Evolutionary conservation across 2,888 invertebrate genomes (phyloP).

Genomic region (Xestia rhomboidea): DNA sequence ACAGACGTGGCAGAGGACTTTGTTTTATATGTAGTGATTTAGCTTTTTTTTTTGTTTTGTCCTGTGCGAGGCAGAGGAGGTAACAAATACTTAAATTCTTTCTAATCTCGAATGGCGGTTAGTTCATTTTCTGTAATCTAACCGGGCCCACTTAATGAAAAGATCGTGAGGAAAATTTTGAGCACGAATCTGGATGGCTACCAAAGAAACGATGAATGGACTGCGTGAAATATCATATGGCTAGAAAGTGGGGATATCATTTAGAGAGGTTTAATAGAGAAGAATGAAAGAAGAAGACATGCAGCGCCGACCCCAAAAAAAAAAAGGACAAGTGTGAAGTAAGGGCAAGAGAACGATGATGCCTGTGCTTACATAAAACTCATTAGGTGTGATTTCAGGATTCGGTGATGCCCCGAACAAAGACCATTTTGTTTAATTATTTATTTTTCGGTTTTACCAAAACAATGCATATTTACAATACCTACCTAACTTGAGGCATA

Average conservation of each 20-base stretch:
- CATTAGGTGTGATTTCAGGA: not conserved
- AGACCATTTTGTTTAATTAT: not conserved
- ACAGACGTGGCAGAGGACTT: too few species aligned
- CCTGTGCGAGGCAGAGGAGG: too few species aligned
- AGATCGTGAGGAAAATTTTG: not conserved
- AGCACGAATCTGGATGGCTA: not conserved
- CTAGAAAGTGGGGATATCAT: not conserved
- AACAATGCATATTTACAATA: slow-evolving; percentile 29
- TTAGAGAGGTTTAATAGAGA: not conserved
- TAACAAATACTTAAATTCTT: too few species aligned
- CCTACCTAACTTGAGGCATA: not conserved
- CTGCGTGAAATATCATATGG: not conserved
- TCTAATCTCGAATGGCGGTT: not conserved
- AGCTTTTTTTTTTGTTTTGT: too few species aligned
- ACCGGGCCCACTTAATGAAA: not conserved
- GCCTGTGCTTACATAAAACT: not conserved
- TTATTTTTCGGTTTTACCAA: not conserved
- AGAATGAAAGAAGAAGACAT: not conserved
- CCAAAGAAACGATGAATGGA: not conserved
- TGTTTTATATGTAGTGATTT: too few species aligned
- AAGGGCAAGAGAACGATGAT: not conserved
- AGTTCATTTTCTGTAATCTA: not conserved
- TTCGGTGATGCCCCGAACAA: slow-evolving; percentile 8
- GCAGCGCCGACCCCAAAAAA: not conserved
- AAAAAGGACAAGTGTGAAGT: not conserved